These are phyloP conservation scores for Oxyscelio sp. DNA, from an alignment of 2,888 invertebrate species.

Conservation along the genomic window DNA sequence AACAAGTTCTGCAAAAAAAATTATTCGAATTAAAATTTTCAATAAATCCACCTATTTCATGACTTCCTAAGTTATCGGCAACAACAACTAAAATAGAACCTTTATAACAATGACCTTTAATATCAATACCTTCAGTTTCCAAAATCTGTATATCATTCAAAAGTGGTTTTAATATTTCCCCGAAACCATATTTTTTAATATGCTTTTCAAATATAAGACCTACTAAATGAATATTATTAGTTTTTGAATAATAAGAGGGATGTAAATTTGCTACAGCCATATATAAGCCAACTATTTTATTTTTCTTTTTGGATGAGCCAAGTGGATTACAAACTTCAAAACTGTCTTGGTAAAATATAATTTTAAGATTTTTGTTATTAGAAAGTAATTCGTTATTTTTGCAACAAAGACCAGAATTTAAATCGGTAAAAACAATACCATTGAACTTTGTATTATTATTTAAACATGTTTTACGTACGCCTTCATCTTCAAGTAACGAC, in stretches of 20 bases:
- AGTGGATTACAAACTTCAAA: slow-evolving; percentile 43
- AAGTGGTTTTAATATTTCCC: slow-evolving; percentile 15
- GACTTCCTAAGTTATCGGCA: slow-evolving; percentile 42
- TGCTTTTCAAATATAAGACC: slow-evolving; percentile 25
- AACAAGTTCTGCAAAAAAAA: slow-evolving; percentile 42
- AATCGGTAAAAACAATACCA: slow-evolving; percentile 24
- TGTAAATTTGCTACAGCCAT: slow-evolving; percentile 35
- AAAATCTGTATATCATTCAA: slow-evolving; percentile 22
- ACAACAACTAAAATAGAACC: slow-evolving; percentile 27
- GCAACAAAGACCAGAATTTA: slow-evolving; percentile 37
- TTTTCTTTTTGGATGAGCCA: slow-evolving; percentile 23
- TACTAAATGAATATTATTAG: slow-evolving; percentile 32
- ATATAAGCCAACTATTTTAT: slow-evolving; percentile 21
- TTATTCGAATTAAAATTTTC: slow-evolving; percentile 20
- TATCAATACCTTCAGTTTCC: slow-evolving; percentile 19
- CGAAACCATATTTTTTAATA: slow-evolving; percentile 24
- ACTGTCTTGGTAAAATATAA: slow-evolving; percentile 28
- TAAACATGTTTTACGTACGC: neutral
- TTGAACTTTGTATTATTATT: slow-evolving; percentile 5
- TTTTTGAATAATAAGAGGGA: slow-evolving; percentile 28
- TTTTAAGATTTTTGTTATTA: slow-evolving; percentile 10
- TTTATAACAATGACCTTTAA: slow-evolving; percentile 5
- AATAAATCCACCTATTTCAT: slow-evolving; percentile 37
- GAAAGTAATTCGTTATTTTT: slow-evolving; percentile 23
- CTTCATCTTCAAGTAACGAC: slow-evolving; percentile 6